Evolutionary conservation across 2,888 invertebrate species (phyloP), one percentile per base, ranked within the genome.

Genomic region (Drosophila prostipennis): DNA sequence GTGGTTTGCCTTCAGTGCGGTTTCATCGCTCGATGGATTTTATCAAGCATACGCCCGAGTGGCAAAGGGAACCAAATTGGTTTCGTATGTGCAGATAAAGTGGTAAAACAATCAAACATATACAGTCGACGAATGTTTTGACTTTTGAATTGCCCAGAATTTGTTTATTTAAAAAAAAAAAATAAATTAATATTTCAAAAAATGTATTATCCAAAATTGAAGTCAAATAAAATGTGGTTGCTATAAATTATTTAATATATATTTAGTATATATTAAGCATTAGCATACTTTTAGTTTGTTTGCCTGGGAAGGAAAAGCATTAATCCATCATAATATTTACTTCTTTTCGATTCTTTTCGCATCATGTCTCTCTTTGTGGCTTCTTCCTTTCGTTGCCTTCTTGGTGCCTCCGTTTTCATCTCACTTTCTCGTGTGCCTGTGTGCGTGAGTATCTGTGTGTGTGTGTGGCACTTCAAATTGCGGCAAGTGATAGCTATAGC

Each of bases 261-360:
- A 34, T 5, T 34, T 19, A 19, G 2, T 19, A 19, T 19, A 19
- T 19, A 19, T 19, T 19, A 34, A 34, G 11, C 11, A 34, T 34
- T 34, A 34, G 34, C 34, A 34, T 34, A 34, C 34, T 34, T 19
- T 19, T 42, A 10, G 13, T 26, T 29, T 11, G 34, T 34, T 34
- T 34, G 34, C 4, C 4, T 11, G 6, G 3, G n/a, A 7, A 6
- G 26, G 37, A 52, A 43, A 56, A 69, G 69, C 76, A 78, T 72
- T 85, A 85, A 79, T 84, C 70, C 73, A 84, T 84, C 79, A 81
- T 76, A 84, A 77, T 77, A 82, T 81, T 86, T 79, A 80, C 74
- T 73, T 69, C 55, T 39, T 69, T 73, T 85, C 70, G 72, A 72
- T 82, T 76, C 76, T 72, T 74, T 65, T 85, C 49, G 51, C 55